Conservation (phyloP, 2,797 vertebrate genomes). For the Sorex maritimensis region DNA sequence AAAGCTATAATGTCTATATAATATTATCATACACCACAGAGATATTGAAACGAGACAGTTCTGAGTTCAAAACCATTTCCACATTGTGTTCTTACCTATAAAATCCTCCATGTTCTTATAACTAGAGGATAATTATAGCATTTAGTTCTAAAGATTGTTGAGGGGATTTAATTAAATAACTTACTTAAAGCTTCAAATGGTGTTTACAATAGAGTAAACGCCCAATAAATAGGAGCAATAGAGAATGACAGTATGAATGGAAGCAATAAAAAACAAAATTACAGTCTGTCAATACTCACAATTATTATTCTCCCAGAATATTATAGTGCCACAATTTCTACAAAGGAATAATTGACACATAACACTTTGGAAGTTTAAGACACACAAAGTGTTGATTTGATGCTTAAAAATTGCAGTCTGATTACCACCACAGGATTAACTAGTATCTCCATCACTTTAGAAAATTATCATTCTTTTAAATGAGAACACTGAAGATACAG, state of each 20-base stretch:
- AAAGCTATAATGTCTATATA: neutral
- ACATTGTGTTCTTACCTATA: neutral
- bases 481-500: neutral
- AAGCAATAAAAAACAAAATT: conserved; percentile 15
- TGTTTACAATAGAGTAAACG: neutral
- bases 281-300: neutral
- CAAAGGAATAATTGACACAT: neutral
- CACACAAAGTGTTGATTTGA: neutral
- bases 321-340: neutral
- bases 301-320: neutral
- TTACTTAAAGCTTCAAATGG: neutral
- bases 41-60: neutral
- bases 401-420: neutral
- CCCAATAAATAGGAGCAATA: neutral
- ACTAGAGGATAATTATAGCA: neutral
- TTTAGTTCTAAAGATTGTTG: neutral
- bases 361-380: neutral
- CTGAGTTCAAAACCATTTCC: neutral
- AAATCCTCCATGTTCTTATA: neutral
- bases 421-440: neutral
- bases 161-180: conserved; percentile 13
- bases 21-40: neutral
- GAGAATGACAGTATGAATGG: neutral
- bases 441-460: neutral
- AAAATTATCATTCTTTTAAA: neutral